Base-by-base conservation (phyloP, 2,113 vertebrate genomes). In the Nematolebias whitei region DNA sequence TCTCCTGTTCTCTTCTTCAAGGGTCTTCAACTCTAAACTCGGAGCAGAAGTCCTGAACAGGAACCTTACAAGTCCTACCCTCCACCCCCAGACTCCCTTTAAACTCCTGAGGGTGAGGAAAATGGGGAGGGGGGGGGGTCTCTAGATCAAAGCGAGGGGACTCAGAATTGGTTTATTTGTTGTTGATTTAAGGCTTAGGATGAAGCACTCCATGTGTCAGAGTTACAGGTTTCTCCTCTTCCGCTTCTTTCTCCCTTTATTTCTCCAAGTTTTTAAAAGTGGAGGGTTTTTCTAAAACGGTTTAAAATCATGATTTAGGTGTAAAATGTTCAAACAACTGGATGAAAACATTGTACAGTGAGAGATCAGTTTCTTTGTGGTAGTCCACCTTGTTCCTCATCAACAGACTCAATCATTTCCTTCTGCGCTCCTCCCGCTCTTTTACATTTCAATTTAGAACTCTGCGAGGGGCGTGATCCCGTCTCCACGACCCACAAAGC, bases 131-230 rank as follows among this genome's bases (percentile, higher is more conserved):
- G 63, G 48, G 61, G 75, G 64, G 77, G 38, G 12, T 26, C 56
- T 60, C 26, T 12, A 84, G 78, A 92, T 92, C 86, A 92, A 92
- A 93, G 85, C 60, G 35, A 19, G 51, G 23, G 69, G 74, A 73
- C 73, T 85, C 74, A 84, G 83, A 83, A 79, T 75, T 77, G 80
- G 85, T 87, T 88, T 90, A 87, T 91, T 91, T 91, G 91, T 78
- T 90, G 89, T 88, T 93, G 87, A 87, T 92, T 90, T 89, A 86
- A 80, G 86, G 85, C 78, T 89, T 80, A 87, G 56, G 71, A 85
- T 83, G 69, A 72, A 85, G 87, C 84, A 83, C 81, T 47, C 83
- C 86, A 79, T 77, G 87, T 89, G 87, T 90, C 69, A 71, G 88
- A 88, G 85, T 91, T 91, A 89, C 83, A 85, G 83, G 68, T 61